Conservation (phyloP, 2,113 vertebrate genomes). For the Charadrius vociferus region DNA sequence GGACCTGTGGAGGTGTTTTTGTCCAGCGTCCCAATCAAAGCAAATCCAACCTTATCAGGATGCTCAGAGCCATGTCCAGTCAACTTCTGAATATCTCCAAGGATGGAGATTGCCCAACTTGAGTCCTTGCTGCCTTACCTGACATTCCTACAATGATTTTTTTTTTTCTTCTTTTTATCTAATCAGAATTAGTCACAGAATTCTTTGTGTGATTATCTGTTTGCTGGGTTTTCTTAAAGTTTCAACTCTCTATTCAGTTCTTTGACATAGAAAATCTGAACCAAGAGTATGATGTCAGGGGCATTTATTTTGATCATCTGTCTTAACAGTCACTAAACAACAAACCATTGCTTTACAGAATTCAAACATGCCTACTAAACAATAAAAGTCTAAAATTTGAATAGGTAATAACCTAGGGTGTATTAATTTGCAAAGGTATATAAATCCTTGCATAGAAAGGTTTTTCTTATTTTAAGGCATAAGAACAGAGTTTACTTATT, state of each 20-base stretch:
- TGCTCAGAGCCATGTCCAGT: background rate
- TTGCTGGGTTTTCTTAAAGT: background rate
- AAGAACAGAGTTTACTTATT: background rate
- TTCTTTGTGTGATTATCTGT: background rate
- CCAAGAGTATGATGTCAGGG: background rate
- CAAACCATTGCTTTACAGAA: background rate
- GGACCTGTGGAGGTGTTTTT: background rate
- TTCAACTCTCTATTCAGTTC: background rate
- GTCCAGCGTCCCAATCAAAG: background rate
- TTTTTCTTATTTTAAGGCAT: background rate
- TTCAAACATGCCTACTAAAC: background rate
- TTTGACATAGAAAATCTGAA: background rate
- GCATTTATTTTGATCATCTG: background rate
- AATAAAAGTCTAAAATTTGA: background rate
- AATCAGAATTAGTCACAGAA: background rate
- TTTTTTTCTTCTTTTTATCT: background rate
- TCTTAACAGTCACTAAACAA: background rate
- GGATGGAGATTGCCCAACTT: background rate
- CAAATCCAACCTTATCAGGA: background rate
- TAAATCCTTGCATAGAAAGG: background rate
- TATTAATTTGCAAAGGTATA: background rate
- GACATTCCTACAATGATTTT: background rate
- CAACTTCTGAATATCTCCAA: background rate
- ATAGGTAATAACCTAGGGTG: background rate
- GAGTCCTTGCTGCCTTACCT: background rate